These are phyloP conservation scores for Lepeophtheirus nordmannii DNA, from an alignment of 2,888 invertebrate species.

Conservation along the genomic window DNA sequence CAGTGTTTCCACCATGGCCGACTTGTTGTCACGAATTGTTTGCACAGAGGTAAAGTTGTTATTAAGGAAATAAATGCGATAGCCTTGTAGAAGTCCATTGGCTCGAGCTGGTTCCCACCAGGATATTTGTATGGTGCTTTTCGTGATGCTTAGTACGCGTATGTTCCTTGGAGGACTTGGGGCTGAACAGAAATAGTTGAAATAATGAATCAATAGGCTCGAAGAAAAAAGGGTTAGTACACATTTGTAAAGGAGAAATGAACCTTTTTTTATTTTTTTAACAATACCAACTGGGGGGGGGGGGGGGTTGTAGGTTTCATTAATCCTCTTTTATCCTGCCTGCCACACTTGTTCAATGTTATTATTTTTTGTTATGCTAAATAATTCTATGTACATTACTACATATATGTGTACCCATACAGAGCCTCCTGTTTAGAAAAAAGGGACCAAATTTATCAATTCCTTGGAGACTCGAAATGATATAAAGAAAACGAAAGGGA, in stretches of 20 bases:
- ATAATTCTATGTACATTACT: too few species aligned
- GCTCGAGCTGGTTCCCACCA: constrained; percentile 57
- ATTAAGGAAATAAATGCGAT: constrained; percentile 51
- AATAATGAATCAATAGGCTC: neutral
- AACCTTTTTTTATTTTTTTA: too few species aligned
- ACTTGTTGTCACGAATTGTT: constrained; percentile 35
- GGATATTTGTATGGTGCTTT: constrained; percentile 56
- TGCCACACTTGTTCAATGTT: neutral
- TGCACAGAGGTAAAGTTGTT: constrained; percentile 51
- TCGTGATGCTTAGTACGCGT: constrained; percentile 55
- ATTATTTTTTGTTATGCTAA: too few species aligned
- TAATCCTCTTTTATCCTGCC: neutral
- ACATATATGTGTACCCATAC: too few species aligned
- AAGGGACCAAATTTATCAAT: too few species aligned
- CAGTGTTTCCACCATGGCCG: constrained; percentile 16
- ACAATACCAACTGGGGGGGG: too few species aligned
- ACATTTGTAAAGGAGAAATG: neutral
- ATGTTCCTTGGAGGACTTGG: constrained; percentile 65
- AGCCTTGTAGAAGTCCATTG: constrained; percentile 58
- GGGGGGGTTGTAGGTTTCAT: too few species aligned
- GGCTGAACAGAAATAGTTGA: constrained; percentile 38
- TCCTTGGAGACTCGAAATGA: too few species aligned
- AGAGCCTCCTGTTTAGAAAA: too few species aligned
- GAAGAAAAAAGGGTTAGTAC: neutral
- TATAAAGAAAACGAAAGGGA: too few species aligned